Conservation (phyloP, 2,888 invertebrate species). For the Operophtera brumata region DNA sequence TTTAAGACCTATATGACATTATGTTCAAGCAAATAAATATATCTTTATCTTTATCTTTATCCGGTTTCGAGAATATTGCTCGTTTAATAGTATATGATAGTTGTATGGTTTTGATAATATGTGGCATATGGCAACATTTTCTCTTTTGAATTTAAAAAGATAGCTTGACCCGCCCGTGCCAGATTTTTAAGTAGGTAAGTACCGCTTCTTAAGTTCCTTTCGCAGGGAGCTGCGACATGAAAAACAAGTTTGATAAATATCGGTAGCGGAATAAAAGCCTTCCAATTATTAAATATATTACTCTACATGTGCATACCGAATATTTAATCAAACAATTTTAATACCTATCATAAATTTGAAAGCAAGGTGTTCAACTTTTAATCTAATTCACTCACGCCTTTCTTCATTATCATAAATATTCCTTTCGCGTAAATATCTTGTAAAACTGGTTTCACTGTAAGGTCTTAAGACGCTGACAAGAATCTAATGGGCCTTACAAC, state of each 20-base stretch:
- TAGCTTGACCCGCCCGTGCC: neutral
- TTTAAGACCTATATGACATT: too few relatives aligned
- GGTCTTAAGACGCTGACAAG: too few relatives aligned
- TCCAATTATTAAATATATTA: neutral
- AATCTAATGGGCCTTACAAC: too few relatives aligned
- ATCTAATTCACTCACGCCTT: constrained; percentile 1
- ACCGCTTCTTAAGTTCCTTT: too few relatives aligned
- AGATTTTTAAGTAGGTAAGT: neutral
- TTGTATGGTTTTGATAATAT: too few relatives aligned
- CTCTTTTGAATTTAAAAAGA: too few relatives aligned
- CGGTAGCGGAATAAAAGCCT: neutral
- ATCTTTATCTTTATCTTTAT: too few relatives aligned
- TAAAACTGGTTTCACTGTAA: constrained; percentile 4
- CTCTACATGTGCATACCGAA: too few relatives aligned
- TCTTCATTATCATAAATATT: constrained; percentile 12
- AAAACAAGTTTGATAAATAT: neutral
- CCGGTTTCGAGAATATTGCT: too few relatives aligned
- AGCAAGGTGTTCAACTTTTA: constrained; percentile 11
- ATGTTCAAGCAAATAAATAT: too few relatives aligned
- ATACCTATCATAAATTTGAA: constrained; percentile 2
- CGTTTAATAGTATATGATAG: too few relatives aligned
- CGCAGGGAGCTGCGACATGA: neutral
- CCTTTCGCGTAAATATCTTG: constrained; percentile 4
- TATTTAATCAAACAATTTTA: neutral
- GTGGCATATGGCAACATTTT: too few relatives aligned